Evolutionary conservation across 2,888 invertebrate species (phyloP), one percentile per base, ranked within the genome.

Genomic region (Pyrrhia umbra): DNA sequence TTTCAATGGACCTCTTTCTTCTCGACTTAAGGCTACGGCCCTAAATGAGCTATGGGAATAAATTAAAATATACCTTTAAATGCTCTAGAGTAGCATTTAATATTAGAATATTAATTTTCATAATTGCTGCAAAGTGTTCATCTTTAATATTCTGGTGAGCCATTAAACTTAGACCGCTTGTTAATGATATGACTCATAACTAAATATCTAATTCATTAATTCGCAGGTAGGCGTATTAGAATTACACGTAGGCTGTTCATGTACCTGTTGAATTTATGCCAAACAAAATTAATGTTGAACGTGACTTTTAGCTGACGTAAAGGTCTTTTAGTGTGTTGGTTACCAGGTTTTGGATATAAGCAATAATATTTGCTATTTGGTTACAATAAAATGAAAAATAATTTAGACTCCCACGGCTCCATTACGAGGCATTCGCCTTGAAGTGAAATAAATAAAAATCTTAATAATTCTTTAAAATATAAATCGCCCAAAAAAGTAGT

Each of bases 151-250:
- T 34, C n/a, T 9, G n/a, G 27, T 27, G 34, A 34, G 34, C 34
- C 5, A 34, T 34, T 34, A n/a, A 34, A 34, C 34, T 34, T 34
- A 34, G 34, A 34, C 34, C 34, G 34, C 16, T 21, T 20, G 30
- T 16, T 64, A 54, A 63, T 63, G 42, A 52, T 40, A 6, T 49
- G 34, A 37, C 18, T 16, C 43, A 18, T 18, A 34, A 27, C 15
- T 55, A 65, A 66, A 43, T 64, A 43, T 30, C 8, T 20, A 15
- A 65, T 46, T 42, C 42, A 58, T 66, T 51, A 66, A 16, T 66
- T 46, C 9, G 1, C 4, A 2, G 1, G 25, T 51, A 18, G 67
- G 67, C 46, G 59, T 59, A 27, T 37, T 42, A 50, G 16, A 4
- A 21, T 47, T 51, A 42, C 40, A 65, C 23, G 21, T 51, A 16